These are phyloP conservation scores for Pachypeltis micranthus DNA, from an alignment of 1,140 invertebrate species.

Conservation along the genomic window DNA sequence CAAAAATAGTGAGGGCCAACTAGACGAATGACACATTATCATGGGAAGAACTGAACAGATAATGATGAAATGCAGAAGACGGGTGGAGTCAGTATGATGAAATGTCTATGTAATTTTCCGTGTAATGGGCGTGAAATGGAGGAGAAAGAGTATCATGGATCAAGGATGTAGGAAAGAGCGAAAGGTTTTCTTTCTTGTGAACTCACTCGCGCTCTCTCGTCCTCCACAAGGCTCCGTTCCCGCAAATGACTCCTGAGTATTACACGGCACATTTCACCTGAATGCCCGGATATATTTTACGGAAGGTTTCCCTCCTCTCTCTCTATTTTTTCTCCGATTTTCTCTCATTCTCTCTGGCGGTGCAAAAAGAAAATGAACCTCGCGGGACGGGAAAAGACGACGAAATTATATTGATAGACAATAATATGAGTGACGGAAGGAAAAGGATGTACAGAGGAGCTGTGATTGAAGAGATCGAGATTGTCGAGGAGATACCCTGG, in stretches of 20 bases:
- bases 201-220: neutral
- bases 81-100: constrained; percentile 7
- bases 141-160: neutral
- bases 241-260: constrained; percentile 4
- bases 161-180: neutral
- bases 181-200: neutral
- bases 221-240: constrained; percentile 3
- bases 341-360: neutral
- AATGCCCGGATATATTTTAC: constrained; percentile 5
- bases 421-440: neutral
- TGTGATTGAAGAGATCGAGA: neutral
- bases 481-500: too few relatives aligned
- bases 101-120: neutral
- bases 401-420: constrained; percentile 5
- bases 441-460: neutral
- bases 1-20: too few relatives aligned
- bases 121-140: constrained; percentile 6
- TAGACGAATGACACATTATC: too few relatives aligned
- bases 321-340: too few relatives aligned
- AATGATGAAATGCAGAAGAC: too few relatives aligned
- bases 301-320: neutral
- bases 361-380: neutral
- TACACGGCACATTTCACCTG: constrained; percentile 7
- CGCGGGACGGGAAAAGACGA: neutral
- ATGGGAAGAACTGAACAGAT: too few relatives aligned